phyloP scores from a whole-genome alignment of 2,888 invertebrate species.

The Rhimphoctona megacephalus region DNA sequence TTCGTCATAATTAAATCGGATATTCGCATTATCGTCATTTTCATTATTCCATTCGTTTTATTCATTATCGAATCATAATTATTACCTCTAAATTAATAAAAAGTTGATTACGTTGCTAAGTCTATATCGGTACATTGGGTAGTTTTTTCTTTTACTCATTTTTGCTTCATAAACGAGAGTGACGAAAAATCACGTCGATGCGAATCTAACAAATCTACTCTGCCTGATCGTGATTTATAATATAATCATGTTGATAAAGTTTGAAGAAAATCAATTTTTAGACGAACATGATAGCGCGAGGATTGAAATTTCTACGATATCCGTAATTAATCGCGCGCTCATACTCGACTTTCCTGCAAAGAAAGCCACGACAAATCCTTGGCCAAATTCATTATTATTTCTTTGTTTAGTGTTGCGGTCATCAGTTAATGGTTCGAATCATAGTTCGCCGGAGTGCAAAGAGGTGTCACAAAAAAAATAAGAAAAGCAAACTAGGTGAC shows the following conservation, averaged over 20 bases:
- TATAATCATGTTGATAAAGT: not conserved
- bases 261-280: not conserved
- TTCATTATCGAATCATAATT: conserved; percentile 64
- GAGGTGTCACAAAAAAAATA: conserved; percentile 3
- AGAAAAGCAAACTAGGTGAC: conserved; percentile 2
- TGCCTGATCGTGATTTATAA: conserved; percentile 16
- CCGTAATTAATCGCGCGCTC: conserved; percentile 1
- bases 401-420: not conserved
- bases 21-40: conserved; percentile 31
- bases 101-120: conserved; percentile 76
- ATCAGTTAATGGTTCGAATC: not conserved
- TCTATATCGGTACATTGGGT: conserved; percentile 59
- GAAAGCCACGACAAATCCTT: conserved; percentile 4
- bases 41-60: conserved; percentile 39
- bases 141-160: conserved; percentile 26
- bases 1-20: conserved; percentile 23
- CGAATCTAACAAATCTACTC: conserved; percentile 13
- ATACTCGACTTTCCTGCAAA: conserved; percentile 28
- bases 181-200: conserved; percentile 52
- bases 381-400: not conserved
- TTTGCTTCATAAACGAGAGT: conserved; percentile 41
- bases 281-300: not conserved
- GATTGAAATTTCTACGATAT: not conserved
- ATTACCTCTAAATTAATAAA: conserved; percentile 78
- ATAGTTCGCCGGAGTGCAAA: not conserved